Evolutionary conservation across 1,140 invertebrate species (phyloP), one percentile per base, ranked within the genome.

Genomic region (Drosophila lacteicornis): DNA sequence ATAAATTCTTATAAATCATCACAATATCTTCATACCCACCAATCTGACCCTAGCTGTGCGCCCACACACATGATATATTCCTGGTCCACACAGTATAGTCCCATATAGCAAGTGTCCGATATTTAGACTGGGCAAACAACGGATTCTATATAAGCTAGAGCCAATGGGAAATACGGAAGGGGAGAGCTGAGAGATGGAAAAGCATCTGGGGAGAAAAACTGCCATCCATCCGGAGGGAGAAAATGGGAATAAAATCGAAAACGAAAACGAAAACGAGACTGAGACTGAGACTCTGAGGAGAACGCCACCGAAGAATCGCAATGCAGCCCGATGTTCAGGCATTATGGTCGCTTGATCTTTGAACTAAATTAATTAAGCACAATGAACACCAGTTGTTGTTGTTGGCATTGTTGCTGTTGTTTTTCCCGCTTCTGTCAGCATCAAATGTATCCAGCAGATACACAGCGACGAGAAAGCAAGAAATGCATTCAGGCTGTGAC

Each of bases 331-430:
- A 68, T 73, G 68, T 59, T 74, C 67, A 60, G 55, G 46, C 69
- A 73, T 60, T 73, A 73, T 73, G 68, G 68, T 61, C 84, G 84
- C 85, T 87, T 91, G 91, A 91, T 91, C 91, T 91, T 87, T 91
- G 91, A 92, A 91, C 91, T 88, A 85, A 92, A 92, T 91, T 92
- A 91, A 92, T 92, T 92, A 92, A 91, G 86, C 80, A 91, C 91
- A 91, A 92, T 91, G 91, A 91, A 91, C 86, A 76, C 71, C 87
- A 91, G 91, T 91, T 30, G 27, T 30, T 30, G 76, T 71, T 82
- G 82, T 55, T 76, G 60, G 11, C 40, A 13, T 38, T n/a, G 42
- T 38, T n/a, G 42, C 27, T 36, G 45, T 17, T 51, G 11, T 6
- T 56, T 56, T 56, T 56, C n/a, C 51, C 53, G 53, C 33, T 56